Percentiles rank a stretch among this genome's conserved stretches.
phyloP scores from a whole-genome alignment of 2,888 invertebrate species.

The Actias luna region DNA sequence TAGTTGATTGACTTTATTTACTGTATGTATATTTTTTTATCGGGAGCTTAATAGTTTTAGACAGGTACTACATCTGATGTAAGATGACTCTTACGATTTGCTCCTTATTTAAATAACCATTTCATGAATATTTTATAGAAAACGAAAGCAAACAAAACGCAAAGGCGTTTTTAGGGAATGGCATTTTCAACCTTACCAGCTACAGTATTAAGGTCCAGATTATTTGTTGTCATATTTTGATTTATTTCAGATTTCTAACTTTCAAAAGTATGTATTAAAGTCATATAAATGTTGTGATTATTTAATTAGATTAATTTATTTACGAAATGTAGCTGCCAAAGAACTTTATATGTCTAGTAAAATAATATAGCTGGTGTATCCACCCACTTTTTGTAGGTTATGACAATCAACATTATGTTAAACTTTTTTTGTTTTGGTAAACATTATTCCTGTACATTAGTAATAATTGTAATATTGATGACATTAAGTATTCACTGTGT shows the following conservation, averaged over 20 bases:
- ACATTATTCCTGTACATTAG: neutral
- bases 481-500: neutral
- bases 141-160: neutral
- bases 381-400: neutral
- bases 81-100: neutral
- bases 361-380: neutral
- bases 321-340: neutral
- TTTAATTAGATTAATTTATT: neutral
- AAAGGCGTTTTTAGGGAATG: neutral
- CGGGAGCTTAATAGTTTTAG: neutral
- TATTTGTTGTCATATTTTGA: neutral
- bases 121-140: neutral
- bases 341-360: neutral
- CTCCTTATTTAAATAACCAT: neutral
- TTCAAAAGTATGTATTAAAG: neutral
- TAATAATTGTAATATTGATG: neutral
- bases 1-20: conserved; percentile 49
- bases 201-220: neutral
- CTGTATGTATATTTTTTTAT: neutral
- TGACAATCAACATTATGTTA: neutral
- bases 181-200: neutral
- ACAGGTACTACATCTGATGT: neutral
- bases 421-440: neutral
- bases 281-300: neutral
- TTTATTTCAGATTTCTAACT: neutral